Conservation (phyloP, 92 coral and sea anemone species). For the Parazoanthus swiftii region DNA sequence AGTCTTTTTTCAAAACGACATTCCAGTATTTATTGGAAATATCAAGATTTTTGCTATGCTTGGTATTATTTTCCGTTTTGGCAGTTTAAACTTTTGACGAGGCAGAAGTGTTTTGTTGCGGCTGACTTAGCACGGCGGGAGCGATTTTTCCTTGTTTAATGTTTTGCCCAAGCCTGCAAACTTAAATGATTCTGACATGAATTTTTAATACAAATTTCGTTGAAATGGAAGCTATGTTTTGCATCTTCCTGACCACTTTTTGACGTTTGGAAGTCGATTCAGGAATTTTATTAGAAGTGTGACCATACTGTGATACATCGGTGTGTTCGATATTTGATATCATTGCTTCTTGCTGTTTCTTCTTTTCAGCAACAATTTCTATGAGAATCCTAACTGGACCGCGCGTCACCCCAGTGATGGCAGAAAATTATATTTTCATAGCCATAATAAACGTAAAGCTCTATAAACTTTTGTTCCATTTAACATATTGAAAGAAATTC, state of each 20-base stretch:
- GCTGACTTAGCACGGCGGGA: neutral
- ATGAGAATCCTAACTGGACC: neutral
- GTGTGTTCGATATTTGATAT: too few relatives aligned
- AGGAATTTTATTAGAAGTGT: neutral
- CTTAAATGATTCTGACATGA: conserved; percentile 27
- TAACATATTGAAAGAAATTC: conserved; percentile 1
- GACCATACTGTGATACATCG: neutral
- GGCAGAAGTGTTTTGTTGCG: neutral
- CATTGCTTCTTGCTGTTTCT: neutral
- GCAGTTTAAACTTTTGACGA: neutral
- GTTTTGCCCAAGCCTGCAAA: conserved; percentile 24
- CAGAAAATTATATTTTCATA: neutral
- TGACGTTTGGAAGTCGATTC: neutral
- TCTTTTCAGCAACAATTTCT: neutral
- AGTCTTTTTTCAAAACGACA: neutral
- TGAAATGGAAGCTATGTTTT: neutral
- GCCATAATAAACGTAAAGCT: neutral
- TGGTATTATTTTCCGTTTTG: neutral
- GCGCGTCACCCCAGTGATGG: conserved; percentile 16
- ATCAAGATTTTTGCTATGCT: neutral
- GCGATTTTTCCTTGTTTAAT: neutral
- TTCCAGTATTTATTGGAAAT: neutral
- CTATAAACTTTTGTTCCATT: neutral
- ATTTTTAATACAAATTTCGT: conserved; percentile 27
- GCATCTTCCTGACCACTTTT: neutral